Evolutionary conservation across 2,797 vertebrate species (phyloP), one percentile per base, ranked within the genome.

Genomic region (Picus viridis): DNA sequence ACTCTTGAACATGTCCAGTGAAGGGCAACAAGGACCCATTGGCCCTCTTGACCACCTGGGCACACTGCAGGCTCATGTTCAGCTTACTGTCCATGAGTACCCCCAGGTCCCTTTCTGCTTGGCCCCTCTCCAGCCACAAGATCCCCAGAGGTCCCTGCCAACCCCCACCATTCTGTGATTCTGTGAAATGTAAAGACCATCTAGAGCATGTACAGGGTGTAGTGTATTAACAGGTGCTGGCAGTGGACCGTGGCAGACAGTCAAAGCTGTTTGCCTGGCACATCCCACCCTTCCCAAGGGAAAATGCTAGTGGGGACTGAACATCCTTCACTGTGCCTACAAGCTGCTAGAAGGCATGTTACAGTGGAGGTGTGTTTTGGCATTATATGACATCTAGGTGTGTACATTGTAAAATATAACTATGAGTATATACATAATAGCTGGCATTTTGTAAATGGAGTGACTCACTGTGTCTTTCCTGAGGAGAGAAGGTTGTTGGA

Each of bases 401-500:
- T 29, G 80, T 57, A 24, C 15, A 29, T 10, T 7, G 3, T 68
- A 45, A 74, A 76, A 58, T 58, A 27, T 45, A 59, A 49, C 18
- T 16, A 45, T 9, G 70, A 10, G 57, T 79, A n/a, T 61, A 61
- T 87, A 82, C 84, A 82, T 80, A 17, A 47, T 67, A 90, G 88
- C 24, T 65, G 91, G 11, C 12, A 12, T 92, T 95, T 92, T 95
- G 91, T 87, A 97, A 96, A 86, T 80, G 63, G 53, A 64, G 65
- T 89, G 94, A 97, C 82, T 93, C 53, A 67, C 47, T 54, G 47
- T 86, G 64, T 62, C 91, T 91, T 93, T 95, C 61, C 86, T 86
- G 86, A 90, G 91, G 77, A 92, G 84, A 89, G 39, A 88, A 96
- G 95, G 92, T 92, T 85, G 61, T 72, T 77, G 95, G 94, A 95